phyloP scores from a whole-genome alignment of 2,797 vertebrate genomes.

The Epinephelus malabaricus region DNA sequence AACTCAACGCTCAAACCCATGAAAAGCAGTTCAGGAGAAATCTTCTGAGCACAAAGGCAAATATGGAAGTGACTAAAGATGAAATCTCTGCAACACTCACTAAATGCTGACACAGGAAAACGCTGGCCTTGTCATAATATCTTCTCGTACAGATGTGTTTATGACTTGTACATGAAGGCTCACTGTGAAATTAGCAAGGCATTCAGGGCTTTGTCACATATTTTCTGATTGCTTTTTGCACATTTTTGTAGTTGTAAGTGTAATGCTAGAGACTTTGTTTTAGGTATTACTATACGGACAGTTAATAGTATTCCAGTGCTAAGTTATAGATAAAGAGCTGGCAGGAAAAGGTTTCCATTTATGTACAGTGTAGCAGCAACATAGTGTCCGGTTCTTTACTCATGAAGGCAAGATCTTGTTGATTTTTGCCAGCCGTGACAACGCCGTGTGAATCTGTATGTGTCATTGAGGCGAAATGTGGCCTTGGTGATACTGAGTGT shows the following conservation, averaged over 20 bases:
- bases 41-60: background rate
- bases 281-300: background rate
- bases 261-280: background rate
- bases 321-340: background rate
- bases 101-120: slow-evolving; percentile 9
- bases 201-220: background rate
- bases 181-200: background rate
- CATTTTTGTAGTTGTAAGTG: too few species aligned
- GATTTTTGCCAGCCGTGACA: too few species aligned
- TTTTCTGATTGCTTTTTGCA: background rate
- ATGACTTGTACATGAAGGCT: background rate
- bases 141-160: too few species aligned
- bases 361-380: background rate
- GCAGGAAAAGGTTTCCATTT: background rate
- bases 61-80: background rate
- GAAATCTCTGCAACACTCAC: background rate
- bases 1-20: background rate
- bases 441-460: too few species aligned
- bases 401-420: too few species aligned
- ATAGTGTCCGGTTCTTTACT: too few species aligned
- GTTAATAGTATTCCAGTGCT: background rate
- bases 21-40: background rate
- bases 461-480: too few species aligned
- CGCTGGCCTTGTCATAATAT: background rate
- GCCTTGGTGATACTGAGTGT: too few species aligned